Conservation (phyloP, 2,113 vertebrate species). For the Lepus europaeus region DNA sequence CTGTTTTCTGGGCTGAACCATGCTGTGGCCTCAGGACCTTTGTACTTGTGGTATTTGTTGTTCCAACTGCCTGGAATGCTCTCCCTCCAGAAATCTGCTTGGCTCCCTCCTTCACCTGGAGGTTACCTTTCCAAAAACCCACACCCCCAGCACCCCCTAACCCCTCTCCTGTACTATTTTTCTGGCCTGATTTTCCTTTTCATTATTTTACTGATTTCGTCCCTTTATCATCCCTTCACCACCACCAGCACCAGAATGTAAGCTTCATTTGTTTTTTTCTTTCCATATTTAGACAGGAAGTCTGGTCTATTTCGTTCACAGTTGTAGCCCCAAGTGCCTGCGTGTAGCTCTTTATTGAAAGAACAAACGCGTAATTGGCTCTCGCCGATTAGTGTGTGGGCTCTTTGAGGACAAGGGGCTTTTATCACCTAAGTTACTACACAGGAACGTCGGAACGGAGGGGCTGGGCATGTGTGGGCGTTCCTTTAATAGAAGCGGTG, state of each 20-base stretch:
- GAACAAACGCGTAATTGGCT: background rate
- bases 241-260: background rate
- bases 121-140: background rate
- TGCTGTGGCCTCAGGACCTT: background rate
- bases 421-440: background rate
- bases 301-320: background rate
- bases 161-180: background rate
- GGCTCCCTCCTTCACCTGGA: background rate
- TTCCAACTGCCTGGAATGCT: background rate
- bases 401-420: background rate
- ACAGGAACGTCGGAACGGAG: background rate
- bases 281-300: background rate
- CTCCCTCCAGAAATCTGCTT: background rate
- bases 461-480: background rate
- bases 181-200: background rate
- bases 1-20: accelerated
- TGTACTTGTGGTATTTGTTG: background rate
- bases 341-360: background rate
- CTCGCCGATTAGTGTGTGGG: background rate
- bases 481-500: background rate
- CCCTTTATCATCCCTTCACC: background rate
- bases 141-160: background rate
- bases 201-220: background rate
- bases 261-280: background rate
- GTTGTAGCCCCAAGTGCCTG: background rate